A percentile compares a stretch with the other conserved stretches of the same genome.
Conservation (phyloP, 2,113 vertebrate genomes). For the Vireo altiloquus region DNA sequence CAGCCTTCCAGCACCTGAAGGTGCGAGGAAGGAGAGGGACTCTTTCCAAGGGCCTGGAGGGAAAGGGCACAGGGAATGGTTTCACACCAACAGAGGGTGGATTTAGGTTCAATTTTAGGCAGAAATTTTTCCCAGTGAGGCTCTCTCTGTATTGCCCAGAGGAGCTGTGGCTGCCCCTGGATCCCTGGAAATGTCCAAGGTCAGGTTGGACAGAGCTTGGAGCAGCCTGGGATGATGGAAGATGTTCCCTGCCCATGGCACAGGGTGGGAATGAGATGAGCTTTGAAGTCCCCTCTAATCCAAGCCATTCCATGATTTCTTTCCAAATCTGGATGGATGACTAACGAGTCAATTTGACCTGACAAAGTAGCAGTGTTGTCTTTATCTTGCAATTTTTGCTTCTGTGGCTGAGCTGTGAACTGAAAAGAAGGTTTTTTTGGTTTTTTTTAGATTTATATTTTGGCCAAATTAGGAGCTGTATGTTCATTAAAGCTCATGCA, state of each 20-base stretch:
- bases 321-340: neutral
- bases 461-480: neutral
- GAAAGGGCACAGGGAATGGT: neutral
- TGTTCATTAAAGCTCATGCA: rapidly evolving
- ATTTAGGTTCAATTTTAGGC: neutral
- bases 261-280: neutral
- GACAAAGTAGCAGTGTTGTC: neutral
- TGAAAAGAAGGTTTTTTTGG: rapidly evolving
- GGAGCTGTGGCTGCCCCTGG: neutral
- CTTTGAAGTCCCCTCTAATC: neutral
- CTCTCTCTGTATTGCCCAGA: neutral
- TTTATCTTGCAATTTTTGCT: neutral
- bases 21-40: neutral
- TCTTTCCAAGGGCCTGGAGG: neutral
- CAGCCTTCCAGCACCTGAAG: neutral
- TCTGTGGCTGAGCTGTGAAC: neutral
- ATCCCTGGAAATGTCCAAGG: neutral
- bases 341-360: neutral
- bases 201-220: rapidly evolving
- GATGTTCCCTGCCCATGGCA: neutral
- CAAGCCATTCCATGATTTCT: neutral
- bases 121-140: rapidly evolving
- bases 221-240: rapidly evolving
- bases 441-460: neutral
- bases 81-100: no score